A percentile compares a stretch with the other conserved stretches of the same genome.
phyloP scores from a whole-genome alignment of 2,797 vertebrate species.

The Phataginus tricuspis region DNA sequence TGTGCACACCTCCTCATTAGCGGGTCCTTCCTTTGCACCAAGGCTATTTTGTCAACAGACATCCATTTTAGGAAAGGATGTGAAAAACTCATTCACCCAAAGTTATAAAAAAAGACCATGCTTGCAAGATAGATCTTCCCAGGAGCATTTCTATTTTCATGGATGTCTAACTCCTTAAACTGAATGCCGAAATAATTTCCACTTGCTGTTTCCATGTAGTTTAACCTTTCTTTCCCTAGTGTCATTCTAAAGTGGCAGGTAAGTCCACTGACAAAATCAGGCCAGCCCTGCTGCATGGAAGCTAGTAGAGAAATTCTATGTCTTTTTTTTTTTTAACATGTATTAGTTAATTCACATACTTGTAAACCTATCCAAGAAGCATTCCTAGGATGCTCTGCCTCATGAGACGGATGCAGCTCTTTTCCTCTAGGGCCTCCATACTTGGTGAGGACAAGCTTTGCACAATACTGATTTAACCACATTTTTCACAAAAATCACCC shows the following conservation, averaged over 20 bases:
- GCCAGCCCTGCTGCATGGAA: background rate
- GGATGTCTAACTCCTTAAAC: slow-evolving; percentile 12
- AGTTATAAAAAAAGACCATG: background rate
- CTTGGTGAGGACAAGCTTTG: background rate
- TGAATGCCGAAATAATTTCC: background rate
- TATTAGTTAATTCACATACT: background rate
- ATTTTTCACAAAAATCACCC: background rate
- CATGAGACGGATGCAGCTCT: background rate
- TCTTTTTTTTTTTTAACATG: background rate
- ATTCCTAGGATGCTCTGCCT: background rate
- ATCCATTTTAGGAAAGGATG: background rate
- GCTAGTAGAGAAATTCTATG: background rate
- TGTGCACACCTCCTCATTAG: background rate
- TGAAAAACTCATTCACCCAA: background rate
- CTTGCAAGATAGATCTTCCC: background rate
- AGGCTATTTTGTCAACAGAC: background rate
- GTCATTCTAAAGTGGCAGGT: background rate
- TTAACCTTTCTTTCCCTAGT: background rate
- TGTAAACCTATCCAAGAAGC: background rate
- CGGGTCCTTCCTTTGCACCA: background rate
- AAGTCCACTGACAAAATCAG: background rate
- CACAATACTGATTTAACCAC: background rate
- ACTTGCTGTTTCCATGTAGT: background rate
- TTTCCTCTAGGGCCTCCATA: background rate
- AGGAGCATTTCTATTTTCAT: background rate